Percentiles rank a stretch among this genome's conserved stretches.
Evolutionary conservation across 1,140 invertebrate genomes (phyloP).

Genomic region (Maniola jurtina): DNA sequence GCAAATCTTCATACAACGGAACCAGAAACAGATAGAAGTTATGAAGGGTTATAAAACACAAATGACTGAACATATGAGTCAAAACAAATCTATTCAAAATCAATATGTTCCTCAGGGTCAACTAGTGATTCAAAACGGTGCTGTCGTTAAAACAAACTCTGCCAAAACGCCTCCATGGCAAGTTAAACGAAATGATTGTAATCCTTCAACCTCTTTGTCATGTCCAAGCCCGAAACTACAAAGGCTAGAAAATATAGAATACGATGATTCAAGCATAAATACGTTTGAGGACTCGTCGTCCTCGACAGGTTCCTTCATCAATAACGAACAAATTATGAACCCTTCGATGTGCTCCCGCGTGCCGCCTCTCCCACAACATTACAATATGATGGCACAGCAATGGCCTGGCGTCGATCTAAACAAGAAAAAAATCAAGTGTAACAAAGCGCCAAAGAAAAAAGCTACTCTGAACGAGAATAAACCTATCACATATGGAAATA

Average conservation of each 20-base stretch:
- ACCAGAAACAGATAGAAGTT: conserved; percentile 78
- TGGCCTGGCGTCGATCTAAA: conserved; percentile 79
- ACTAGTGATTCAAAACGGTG: conserved; percentile 71
- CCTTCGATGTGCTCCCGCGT: conserved; percentile 82
- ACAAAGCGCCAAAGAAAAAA: conserved; percentile 80
- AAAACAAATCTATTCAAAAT: conserved; percentile 57
- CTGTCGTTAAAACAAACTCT: conserved; percentile 70
- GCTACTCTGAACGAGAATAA: conserved; percentile 71
- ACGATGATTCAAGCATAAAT: conserved; percentile 51
- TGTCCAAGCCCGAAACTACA: conserved; percentile 59
- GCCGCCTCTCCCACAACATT: conserved; percentile 86
- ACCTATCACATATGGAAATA: conserved; percentile 50
- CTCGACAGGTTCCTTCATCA: conserved; percentile 46
- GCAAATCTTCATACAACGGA: conserved; percentile 79
- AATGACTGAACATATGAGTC: conserved; percentile 56
- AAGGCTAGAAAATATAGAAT: conserved; percentile 59
- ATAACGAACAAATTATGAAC: conserved; percentile 51
- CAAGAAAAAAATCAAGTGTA: conserved; percentile 82
- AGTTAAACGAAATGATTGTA: conserved; percentile 73
- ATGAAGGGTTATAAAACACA: conserved; percentile 77
- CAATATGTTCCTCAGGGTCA: conserved; percentile 69
- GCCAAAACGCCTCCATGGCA: conserved; percentile 83
- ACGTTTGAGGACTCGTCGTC: conserved; percentile 53
- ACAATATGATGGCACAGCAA: conserved; percentile 78
- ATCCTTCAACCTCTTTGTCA: conserved; percentile 37